Percentiles rank a stretch among this genome's conserved stretches.
phyloP scores from a whole-genome alignment of 2,888 invertebrate genomes.

The Brachyopa scutellaris region DNA sequence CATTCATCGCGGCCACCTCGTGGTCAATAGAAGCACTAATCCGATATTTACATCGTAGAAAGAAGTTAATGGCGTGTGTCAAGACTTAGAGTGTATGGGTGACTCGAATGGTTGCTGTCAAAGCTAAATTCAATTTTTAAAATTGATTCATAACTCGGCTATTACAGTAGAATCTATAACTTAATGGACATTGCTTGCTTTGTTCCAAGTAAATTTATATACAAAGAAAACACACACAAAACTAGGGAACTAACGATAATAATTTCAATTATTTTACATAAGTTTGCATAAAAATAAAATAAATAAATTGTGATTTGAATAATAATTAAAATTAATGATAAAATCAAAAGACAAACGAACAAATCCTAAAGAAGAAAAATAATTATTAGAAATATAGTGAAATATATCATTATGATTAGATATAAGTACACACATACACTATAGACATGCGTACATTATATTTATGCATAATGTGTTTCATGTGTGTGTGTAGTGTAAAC shows the following conservation, averaged over 20 bases:
- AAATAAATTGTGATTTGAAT: conserved; percentile 59
- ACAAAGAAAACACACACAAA: conserved; percentile 2
- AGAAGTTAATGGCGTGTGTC: conserved; percentile 61
- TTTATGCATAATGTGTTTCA: too few species aligned
- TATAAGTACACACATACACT: conserved; percentile 15
- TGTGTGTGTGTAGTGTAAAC: too few species aligned
- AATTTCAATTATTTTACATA: conserved; percentile 71
- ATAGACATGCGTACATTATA: conserved; percentile 32
- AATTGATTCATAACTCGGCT: conserved; percentile 39
- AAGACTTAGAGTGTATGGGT: conserved; percentile 69
- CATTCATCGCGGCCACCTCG: conserved; percentile 85
- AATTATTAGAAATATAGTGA: conserved; percentile 20
- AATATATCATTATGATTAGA: background rate
- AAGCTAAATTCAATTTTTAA: conserved; percentile 22
- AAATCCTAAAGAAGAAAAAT: conserved; percentile 67
- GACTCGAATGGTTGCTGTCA: too few species aligned
- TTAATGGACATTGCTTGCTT: conserved; percentile 55
- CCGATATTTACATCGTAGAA: conserved; percentile 74
- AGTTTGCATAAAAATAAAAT: conserved; percentile 23
- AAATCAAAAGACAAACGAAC: conserved; percentile 49
- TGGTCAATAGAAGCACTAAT: conserved; percentile 84
- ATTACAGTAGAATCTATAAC: conserved; percentile 52
- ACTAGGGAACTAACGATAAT: conserved; percentile 66
- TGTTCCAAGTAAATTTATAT: conserved; percentile 10
- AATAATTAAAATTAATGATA: background rate